Evolutionary conservation across 2,113 vertebrate genomes (phyloP), one percentile per base, ranked within the genome.

Genomic region (Perca fluviatilis): DNA sequence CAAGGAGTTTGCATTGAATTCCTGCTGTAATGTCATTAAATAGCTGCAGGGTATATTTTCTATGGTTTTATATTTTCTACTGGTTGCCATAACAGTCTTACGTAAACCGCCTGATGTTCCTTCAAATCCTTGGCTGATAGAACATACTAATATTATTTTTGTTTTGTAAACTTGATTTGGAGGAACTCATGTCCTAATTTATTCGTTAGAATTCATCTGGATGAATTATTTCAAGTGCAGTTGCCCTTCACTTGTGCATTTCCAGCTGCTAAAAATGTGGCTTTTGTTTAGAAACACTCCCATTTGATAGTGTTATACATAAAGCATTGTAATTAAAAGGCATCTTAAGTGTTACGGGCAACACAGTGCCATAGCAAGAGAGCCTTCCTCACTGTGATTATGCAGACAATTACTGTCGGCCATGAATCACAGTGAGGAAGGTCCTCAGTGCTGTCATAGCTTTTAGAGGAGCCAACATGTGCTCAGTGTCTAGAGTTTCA

Each of bases 351-450:
- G 77, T 86, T 77, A 33, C 25, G 67, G 70, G 70, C 76, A 66
- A 19, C 65, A 53, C 25, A 2, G 23, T 5, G 53, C 62, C 43
- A 30, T 18, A 61, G 18, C 27, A 18, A 12, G 57, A 80, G 88
- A 36, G 77, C 11, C 10, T 27, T 46, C 16, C 10, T 67, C 57
- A 1, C 77, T 21, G 50, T 80, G 56, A 80, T 84, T 70, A 75
- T 21, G 51, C 71, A 30, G 21, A 64, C 51, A 40, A 77, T 81
- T 54, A 79, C 77, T 8, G 69, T 70, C 43, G 4, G 76, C 33
- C 79, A 33, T 85, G 25, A 58, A 77, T 89, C 87, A 70, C 82
- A 9, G 74, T 18, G 82, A 83, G 5, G 66, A 79, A 64, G 1
- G 76, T 75, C 79, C 71, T 74, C 14, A 1, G 14, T 6, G 30